Evolutionary conservation across 2,113 vertebrate species (phyloP).

Genomic region (Poeciliopsis prolifica): DNA sequence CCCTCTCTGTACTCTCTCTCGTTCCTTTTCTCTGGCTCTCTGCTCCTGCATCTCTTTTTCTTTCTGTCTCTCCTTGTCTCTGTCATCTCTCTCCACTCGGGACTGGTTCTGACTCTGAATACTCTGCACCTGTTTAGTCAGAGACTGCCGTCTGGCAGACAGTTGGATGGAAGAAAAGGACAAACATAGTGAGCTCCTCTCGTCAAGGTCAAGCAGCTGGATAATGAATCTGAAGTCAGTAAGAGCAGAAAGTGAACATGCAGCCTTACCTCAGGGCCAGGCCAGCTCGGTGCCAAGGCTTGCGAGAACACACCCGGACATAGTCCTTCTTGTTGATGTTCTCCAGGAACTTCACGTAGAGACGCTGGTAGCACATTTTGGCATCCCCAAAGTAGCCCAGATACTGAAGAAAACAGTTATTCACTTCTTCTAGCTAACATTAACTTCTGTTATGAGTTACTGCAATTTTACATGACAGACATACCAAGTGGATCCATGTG

Average conservation of each 20-base stretch:
- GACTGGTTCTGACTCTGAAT: constrained; percentile 62
- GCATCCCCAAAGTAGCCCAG: constrained; percentile 94
- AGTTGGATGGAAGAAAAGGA: not conserved
- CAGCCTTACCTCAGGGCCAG: constrained; percentile 82
- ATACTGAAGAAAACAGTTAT: constrained; percentile 77
- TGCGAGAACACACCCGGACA: constrained; percentile 88
- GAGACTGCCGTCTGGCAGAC: constrained; percentile 66
- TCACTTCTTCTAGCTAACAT: not conserved
- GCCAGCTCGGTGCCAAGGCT: constrained; percentile 89
- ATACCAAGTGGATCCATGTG: not conserved
- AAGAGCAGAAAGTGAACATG: not conserved
- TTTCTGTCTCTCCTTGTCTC: constrained; percentile 36
- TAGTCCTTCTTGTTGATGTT: constrained; percentile 95
- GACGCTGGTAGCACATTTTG: constrained; percentile 90
- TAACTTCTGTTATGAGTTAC: not conserved
- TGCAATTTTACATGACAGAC: not conserved
- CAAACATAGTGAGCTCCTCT: not conserved
- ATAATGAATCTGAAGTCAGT: not conserved
- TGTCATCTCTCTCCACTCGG: constrained; percentile 46
- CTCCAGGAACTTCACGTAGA: constrained; percentile 94
- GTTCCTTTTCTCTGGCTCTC: not conserved
- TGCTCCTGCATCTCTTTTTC: constrained; percentile 14
- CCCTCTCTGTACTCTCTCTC: not conserved
- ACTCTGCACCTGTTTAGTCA: constrained; percentile 59
- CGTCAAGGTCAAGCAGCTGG: not conserved